Evolutionary conservation across 1,140 invertebrate species (phyloP).

Genomic region (Drosophila jambulina): DNA sequence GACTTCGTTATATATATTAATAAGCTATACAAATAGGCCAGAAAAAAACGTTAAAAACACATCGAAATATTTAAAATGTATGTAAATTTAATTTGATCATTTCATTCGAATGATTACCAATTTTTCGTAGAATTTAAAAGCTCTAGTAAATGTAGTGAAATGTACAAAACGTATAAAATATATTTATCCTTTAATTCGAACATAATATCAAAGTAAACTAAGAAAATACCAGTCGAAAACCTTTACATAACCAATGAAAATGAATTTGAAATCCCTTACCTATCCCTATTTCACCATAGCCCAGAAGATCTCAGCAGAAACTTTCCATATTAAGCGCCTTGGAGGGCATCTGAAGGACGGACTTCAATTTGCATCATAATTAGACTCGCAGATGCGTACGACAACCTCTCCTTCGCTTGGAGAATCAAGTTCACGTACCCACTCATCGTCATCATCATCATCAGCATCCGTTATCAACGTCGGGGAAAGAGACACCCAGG

Average conservation of each 20-base stretch:
- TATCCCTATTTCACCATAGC: conserved; percentile 4
- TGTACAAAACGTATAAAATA: no score
- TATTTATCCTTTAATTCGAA: not conserved
- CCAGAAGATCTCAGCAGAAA: not conserved
- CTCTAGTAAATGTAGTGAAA: not conserved
- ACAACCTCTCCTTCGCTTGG: conserved; percentile 6
- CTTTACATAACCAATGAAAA: not conserved
- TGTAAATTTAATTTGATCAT: no score
- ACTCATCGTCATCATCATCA: conserved; percentile 1
- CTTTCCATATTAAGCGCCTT: not conserved
- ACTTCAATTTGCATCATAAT: conserved; percentile 20
- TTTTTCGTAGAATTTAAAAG: not conserved
- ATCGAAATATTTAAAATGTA: no score
- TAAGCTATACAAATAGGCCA: not conserved
- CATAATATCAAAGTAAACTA: not conserved
- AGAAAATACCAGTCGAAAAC: not conserved
- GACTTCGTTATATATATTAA: not conserved
- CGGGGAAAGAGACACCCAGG: not conserved
- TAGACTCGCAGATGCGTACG: conserved; percentile 20
- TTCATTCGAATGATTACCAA: no score
- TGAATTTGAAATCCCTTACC: not conserved
- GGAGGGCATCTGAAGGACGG: conserved; percentile 36
- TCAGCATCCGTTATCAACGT: conserved; percentile 3
- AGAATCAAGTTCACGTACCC: conserved; percentile 10
- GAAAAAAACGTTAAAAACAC: not conserved